Base-by-base conservation (phyloP, 2,888 invertebrate species). In the Lottia scabra region DNA sequence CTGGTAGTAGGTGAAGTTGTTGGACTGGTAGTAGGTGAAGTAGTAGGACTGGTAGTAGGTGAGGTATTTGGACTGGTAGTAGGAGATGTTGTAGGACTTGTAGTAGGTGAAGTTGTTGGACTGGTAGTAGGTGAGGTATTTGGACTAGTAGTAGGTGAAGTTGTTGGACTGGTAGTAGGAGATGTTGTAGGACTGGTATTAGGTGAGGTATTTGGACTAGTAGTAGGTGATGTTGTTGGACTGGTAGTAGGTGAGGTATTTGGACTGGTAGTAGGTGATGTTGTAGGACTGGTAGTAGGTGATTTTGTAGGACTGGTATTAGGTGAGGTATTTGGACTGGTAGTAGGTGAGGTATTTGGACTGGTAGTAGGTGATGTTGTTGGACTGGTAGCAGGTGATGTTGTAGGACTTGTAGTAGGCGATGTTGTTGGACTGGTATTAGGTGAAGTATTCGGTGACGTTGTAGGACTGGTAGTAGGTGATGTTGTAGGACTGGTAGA, bases 391-490 rank as follows among this genome's bases (percentile, higher is more conserved):
- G 48, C n/a, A n/a, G 48, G 48, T 1, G 48, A 56, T 0, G 48
- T 56, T 56, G n/a, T n/a, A n/a, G 48, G 48, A n/a, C 48, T 56
- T n/a, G 48, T n/a, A 56, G 48, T 56, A 56, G 48, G 48, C 3
- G 48, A 56, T n/a, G 48, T 56, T 16, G n/a, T 56, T 56, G 48
- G 48, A n/a, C 48, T 56, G n/a, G 48, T 56, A n/a, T 4, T 56
- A 16, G 48, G 48, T n/a, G 48, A 56, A n/a, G 48, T 56, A n/a
- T n/a, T n/a, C 0, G n/a, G n/a, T n/a, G n/a, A n/a, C n/a, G n/a
- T n/a, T n/a, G n/a, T n/a, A n/a, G 48, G 48, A 56, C 48, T 56
- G 48, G 48, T 56, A 16, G 1, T 56, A n/a, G 48, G 48, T n/a
- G 48, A 56, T 8, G 48, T 56, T 56, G 10, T 10, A 0, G 48